Base-by-base conservation (phyloP, 2,113 vertebrate genomes). In the Oceanites oceanicus region DNA sequence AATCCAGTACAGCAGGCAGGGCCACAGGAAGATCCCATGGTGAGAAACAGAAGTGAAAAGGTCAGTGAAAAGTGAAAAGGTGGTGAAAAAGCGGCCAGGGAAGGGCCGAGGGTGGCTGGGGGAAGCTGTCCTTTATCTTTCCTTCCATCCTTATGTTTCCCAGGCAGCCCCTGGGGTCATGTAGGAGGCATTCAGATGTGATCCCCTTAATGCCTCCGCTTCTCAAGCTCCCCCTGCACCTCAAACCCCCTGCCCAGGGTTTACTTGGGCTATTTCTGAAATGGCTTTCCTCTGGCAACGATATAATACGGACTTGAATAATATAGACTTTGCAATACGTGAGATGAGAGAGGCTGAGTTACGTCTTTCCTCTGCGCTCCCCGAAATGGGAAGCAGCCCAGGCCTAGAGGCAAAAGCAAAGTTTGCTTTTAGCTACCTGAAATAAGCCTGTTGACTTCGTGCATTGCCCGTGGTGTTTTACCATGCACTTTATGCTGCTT, bases 101-200 rank as follows among this genome's bases (percentile, higher is more conserved):
- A 91, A 58, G 50, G 32, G 68, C 7, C 0, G 0, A 66, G 36
- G 4, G 10, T 42, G 17, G 15, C 50, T 76, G 16, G 1, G 12
- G 83, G 34, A 71, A 75, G 23, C 15, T 9, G 47, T 75, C 13
- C 19, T 36, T 62, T 15, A 30, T 26, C 7, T 23, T 23, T 75
- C 2, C 15, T 88, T 70, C 47, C 38, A 38, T 38, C 38, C 38
- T 38, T 38, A 38, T 38, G 38, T 38, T 71, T 42, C 13, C 29
- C 20, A 38, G 21, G 10, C 27, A 86, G 38, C 13, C 67, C 42
- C 20, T 73, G 40, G 25, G 30, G 47, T 87, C 26, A 26, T 1
- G 0, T 4, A 36, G 8, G 52, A 87, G 59, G 22, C 1, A 8
- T 32, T 92, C 30, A 66, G 45, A 65, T 3, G 1, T 15, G 40